A percentile compares a stretch with the other conserved stretches of the same genome.
phyloP scores from a whole-genome alignment of 37 sponge, comb jelly and placozoan genomes.

The Aplysina aerophoba region DNA sequence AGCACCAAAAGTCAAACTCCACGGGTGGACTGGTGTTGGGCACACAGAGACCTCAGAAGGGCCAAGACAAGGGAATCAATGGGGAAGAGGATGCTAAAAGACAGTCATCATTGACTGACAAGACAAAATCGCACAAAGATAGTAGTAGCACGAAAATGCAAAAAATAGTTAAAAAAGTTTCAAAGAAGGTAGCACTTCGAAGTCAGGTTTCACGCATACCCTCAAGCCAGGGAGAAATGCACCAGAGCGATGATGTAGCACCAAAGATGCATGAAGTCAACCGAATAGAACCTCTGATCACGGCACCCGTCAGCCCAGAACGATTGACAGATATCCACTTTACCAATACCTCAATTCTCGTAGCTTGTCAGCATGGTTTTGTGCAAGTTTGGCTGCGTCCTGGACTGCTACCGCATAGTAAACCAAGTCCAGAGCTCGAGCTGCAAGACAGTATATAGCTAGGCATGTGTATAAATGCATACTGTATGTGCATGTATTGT shows the following conservation, averaged over 20 bases:
- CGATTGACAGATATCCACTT: conserved; percentile 83
- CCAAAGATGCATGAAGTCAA: conserved; percentile 80
- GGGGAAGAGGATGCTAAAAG: too few species aligned
- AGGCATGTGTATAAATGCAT: background rate
- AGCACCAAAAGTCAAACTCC: too few species aligned
- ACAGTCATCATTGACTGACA: background rate
- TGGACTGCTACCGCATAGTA: background rate
- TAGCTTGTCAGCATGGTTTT: conserved; percentile 77
- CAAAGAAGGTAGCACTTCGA: conserved; percentile 1
- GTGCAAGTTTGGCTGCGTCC: conserved; percentile 70
- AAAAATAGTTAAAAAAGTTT: conserved; percentile 19
- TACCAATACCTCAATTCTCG: conserved; percentile 70
- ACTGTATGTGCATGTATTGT: background rate
- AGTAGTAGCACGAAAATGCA: background rate
- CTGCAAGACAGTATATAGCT: background rate
- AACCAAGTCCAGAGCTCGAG: too few species aligned
- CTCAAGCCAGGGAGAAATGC: conserved; percentile 39
- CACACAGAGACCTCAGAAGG: too few species aligned
- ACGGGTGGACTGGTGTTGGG: too few species aligned
- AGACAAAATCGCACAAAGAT: background rate
- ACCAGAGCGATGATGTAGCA: conserved; percentile 70
- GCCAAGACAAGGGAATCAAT: background rate
- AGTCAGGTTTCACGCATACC: background rate
- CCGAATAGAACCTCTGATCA: conserved; percentile 83
- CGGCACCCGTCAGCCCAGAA: conserved; percentile 73